Conservation (phyloP, 2,888 invertebrate species). For the Rhaphigaster nebulosa region DNA sequence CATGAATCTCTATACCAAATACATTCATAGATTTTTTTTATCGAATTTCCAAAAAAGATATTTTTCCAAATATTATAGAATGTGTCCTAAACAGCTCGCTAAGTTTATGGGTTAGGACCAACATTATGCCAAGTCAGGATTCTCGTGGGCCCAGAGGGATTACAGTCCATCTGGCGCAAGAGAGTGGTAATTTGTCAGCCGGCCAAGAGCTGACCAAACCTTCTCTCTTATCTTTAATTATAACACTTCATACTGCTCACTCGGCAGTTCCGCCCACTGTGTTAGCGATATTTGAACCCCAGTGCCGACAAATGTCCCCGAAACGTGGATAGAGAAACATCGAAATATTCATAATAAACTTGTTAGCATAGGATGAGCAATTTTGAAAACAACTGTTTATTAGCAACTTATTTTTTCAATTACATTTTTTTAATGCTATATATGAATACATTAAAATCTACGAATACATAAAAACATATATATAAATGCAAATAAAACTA, state of each 20-base stretch:
- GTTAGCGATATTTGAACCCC: background rate
- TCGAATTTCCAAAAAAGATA: too few species aligned
- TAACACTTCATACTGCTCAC: conserved; percentile 14
- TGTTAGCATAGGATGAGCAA: too few species aligned
- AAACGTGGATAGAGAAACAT: background rate
- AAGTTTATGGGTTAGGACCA: background rate
- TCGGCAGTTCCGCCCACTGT: background rate
- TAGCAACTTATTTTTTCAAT: too few species aligned
- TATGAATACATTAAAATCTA: too few species aligned
- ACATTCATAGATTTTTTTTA: too few species aligned
- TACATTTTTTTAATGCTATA: too few species aligned
- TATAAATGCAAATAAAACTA: too few species aligned
- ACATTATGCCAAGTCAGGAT: conserved; percentile 28
- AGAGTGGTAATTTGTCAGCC: conserved; percentile 14
- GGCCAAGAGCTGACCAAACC: conserved; percentile 23
- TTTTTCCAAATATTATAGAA: background rate
- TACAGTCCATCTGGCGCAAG: conserved; percentile 16
- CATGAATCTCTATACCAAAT: too few species aligned
- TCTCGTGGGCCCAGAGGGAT: background rate
- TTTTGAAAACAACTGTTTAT: too few species aligned
- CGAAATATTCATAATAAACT: background rate
- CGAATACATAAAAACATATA: too few species aligned
- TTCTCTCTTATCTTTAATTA: background rate
- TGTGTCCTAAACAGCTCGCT: background rate
- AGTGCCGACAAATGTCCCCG: background rate